Conservation (phyloP, 1,140 invertebrate genomes). For the Myzus persicae region DNA sequence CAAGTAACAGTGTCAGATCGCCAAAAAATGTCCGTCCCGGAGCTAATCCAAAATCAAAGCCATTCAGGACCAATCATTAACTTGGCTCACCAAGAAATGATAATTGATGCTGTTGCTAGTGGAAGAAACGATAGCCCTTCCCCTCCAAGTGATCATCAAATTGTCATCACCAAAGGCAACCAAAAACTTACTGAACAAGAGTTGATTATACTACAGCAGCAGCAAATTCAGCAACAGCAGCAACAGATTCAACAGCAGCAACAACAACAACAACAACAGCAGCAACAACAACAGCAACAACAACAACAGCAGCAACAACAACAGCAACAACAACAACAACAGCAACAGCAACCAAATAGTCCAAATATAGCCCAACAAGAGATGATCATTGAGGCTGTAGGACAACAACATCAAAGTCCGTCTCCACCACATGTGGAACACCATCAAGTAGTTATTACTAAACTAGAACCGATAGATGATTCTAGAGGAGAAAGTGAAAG, state of each 20-base stretch:
- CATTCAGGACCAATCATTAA: conserved; percentile 53
- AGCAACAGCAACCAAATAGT: conserved; percentile 59
- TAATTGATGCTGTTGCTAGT: conserved; percentile 46
- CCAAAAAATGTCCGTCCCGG: conserved; percentile 56
- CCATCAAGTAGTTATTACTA: conserved; percentile 51
- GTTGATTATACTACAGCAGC: conserved; percentile 55
- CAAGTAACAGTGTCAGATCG: conserved; percentile 57
- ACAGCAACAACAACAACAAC: conserved; percentile 59
- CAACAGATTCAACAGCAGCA: conserved; percentile 54
- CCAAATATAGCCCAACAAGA: conserved; percentile 51
- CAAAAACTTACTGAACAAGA: conserved; percentile 59
- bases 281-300: conserved; percentile 59
- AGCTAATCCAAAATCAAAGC: conserved; percentile 52
- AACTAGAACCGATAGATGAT: conserved; percentile 49
- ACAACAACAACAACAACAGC: conserved; percentile 60
- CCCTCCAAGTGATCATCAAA: conserved; percentile 46
- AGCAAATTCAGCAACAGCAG: conserved; percentile 60
- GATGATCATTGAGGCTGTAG: conserved; percentile 50
- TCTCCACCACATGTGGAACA: conserved; percentile 42
- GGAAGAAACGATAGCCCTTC: not conserved
- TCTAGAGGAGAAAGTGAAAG: conserved; percentile 45
- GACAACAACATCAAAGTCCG: conserved; percentile 52
- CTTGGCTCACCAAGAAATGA: conserved; percentile 44
- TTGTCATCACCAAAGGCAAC: conserved; percentile 36
- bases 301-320: conserved; percentile 60